phyloP scores from a whole-genome alignment of 1,140 invertebrate species.

The Trichonephila clavipes region DNA sequence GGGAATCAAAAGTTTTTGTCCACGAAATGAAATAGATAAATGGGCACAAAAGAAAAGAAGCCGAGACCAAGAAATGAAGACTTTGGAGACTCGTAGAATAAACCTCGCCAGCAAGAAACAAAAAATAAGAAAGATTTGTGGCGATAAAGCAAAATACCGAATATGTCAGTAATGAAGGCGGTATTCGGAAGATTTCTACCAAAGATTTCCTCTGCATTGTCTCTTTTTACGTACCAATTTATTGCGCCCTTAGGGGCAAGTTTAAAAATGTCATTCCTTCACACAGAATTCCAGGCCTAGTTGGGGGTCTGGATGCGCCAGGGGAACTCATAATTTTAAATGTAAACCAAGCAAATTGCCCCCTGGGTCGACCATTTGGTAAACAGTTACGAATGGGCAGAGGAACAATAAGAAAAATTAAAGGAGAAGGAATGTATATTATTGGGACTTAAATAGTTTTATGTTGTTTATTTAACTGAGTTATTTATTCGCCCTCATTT shows the following conservation, averaged over 20 bases:
- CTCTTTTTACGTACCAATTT: constrained; percentile 63
- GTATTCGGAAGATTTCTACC: constrained; percentile 19
- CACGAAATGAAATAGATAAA: constrained; percentile 24
- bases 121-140: constrained; percentile 42
- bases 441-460: neutral
- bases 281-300: constrained; percentile 32
- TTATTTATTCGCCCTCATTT: neutral
- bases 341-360: constrained; percentile 57
- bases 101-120: neutral
- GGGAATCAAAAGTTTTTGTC: constrained; percentile 58
- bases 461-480: neutral
- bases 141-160: constrained; percentile 53
- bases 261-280: constrained; percentile 71
- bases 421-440: neutral
- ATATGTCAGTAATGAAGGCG: constrained; percentile 64
- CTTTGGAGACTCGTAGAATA: constrained; percentile 13
- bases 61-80: constrained; percentile 47
- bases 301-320: neutral
- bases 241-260: constrained; percentile 60
- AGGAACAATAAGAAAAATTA: constrained; percentile 21
- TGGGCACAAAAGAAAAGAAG: neutral
- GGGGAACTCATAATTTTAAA: constrained; percentile 54
- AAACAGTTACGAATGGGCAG: neutral
- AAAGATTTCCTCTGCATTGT: constrained; percentile 45
- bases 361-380: constrained; percentile 21